These are phyloP conservation scores for Epinephelus moara DNA, from an alignment of 2,113 vertebrate species.

Conservation along the genomic window DNA sequence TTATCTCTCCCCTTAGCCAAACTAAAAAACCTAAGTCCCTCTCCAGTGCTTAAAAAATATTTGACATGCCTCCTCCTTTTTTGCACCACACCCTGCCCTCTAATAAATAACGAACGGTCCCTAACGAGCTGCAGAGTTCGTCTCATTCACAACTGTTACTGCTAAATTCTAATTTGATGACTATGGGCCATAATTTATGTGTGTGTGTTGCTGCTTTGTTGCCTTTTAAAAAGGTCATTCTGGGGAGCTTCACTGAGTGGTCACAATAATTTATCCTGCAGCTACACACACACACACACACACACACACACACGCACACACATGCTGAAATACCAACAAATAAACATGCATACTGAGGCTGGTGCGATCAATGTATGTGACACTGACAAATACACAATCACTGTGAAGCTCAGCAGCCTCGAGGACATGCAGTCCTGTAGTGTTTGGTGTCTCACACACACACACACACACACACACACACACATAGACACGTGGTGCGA, in stretches of 20 bases:
- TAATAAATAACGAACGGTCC: too few species aligned
- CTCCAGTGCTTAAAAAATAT: too few species aligned
- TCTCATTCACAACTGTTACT: not conserved
- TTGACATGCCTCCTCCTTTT: too few species aligned
- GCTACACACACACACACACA: constrained; percentile 42
- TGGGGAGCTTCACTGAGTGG: constrained; percentile 54
- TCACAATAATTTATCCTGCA: constrained; percentile 62
- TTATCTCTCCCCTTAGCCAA: too few species aligned
- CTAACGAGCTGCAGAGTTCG: constrained; percentile 2
- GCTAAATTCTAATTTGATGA: not conserved
- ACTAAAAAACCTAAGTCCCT: too few species aligned
- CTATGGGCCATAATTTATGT: constrained; percentile 28
- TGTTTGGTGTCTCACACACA: constrained; percentile 37
- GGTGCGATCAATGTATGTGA: constrained; percentile 61
- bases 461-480: constrained; percentile 45
- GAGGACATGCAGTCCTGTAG: constrained; percentile 53
- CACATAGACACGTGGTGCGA: constrained; percentile 30
- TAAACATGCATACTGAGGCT: constrained; percentile 35
- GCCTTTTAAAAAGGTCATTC: constrained; percentile 66
- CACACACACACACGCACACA: constrained; percentile 20
- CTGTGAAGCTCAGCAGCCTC: constrained; percentile 60
- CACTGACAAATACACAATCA: constrained; percentile 65
- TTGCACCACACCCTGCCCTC: too few species aligned
- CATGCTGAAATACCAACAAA: constrained; percentile 37
- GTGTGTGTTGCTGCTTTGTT: constrained; percentile 49